phyloP scores from a whole-genome alignment of 1,140 invertebrate genomes.

The Marisa cornuarietis region DNA sequence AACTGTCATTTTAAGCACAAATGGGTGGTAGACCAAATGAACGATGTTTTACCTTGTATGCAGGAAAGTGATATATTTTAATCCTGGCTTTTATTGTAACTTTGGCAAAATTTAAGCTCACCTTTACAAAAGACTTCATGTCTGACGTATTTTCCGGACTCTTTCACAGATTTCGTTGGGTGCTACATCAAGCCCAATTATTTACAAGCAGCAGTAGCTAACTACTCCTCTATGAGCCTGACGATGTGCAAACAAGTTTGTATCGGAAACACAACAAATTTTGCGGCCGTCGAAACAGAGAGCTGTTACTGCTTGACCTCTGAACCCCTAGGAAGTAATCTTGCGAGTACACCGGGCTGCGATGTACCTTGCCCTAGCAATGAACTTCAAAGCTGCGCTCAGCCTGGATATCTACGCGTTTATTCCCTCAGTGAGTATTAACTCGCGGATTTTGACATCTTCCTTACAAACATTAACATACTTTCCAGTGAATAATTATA shows the following conservation, averaged over 20 bases:
- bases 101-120: too few relatives aligned
- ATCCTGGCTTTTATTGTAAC: too few relatives aligned
- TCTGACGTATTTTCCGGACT: not conserved
- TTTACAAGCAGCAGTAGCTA: not conserved
- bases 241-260: conserved; percentile 17
- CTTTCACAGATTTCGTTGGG: not conserved
- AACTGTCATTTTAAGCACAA: too few relatives aligned
- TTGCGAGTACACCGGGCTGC: not conserved
- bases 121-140: too few relatives aligned
- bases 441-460: too few relatives aligned
- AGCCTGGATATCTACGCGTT: not conserved
- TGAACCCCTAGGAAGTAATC: not conserved
- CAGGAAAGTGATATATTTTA: too few relatives aligned
- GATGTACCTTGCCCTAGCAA: conserved; percentile 15
- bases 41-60: too few relatives aligned
- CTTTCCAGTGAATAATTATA: too few relatives aligned
- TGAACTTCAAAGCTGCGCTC: not conserved
- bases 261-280: not conserved
- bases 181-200: not conserved
- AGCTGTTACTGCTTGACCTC: conserved; percentile 1
- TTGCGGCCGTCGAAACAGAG: not conserved
- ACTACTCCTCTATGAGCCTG: conserved; percentile 15
- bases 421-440: conserved; percentile 11
- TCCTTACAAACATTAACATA: too few relatives aligned
- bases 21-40: too few relatives aligned